Base-by-base conservation (phyloP, 2,113 vertebrate genomes). In the Xyrauchen texanus region DNA sequence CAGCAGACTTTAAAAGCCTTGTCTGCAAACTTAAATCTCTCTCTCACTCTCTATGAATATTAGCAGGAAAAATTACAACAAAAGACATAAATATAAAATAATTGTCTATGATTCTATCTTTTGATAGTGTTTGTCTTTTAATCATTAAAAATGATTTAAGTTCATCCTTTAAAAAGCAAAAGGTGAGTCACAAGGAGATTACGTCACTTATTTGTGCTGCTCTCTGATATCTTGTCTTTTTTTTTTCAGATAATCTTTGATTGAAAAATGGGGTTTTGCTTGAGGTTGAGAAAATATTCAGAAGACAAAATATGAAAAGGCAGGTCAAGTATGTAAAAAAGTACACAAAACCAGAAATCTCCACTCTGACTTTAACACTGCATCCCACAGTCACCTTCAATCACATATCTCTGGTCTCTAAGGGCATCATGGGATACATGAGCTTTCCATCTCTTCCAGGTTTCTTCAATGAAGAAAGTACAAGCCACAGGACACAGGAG, bases 391-490 rank as follows among this genome's bases (percentile, higher is more conserved):
- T 60, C 57, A 12, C 8, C 70, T 15, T 72, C 15, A 72, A 58
- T n/a, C 55, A 77, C 15, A 45, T 12, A 16, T 3, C 44, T 47
- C n/a, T 0, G 67, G 71, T 44, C 67, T 81, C 79, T 45, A 13
- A 51, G 52, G 80, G 72, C 68, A 68, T 58, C 10, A 72, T 49
- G 53, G 58, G 75, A 51, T 78, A 64, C 21, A 58, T 49, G 69
- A 73, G 67, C 74, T 0, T 58, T 68, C 62, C 75, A 78, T 62
- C 62, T 15, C 73, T 68, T 80, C 64, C 47, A 65, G 77, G 83
- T 69, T 88, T 88, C 87, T 88, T 88, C 87, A 88, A 82, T 88
- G 87, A 88, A 88, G 87, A 88, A 88, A 88, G 81, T 87, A 84
- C 77, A 78, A 82, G 79, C 69, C 69, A 79, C 81, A 83, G 78